Evolutionary conservation across 1,140 invertebrate species (phyloP).

Genomic region (Spodoptera litura): DNA sequence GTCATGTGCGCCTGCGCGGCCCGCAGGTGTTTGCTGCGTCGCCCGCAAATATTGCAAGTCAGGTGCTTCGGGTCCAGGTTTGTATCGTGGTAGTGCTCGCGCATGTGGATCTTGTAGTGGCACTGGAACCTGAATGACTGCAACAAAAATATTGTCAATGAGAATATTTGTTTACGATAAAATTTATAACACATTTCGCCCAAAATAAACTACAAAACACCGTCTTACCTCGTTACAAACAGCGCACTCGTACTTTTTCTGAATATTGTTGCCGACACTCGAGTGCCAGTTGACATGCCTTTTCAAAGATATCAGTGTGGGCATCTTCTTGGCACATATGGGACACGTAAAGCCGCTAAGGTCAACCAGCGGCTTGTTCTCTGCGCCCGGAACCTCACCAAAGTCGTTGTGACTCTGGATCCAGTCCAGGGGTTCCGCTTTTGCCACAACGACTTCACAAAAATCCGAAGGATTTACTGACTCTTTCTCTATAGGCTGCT

Average conservation of each 20-base stretch:
- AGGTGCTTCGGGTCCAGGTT: constrained; percentile 76
- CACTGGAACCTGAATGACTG: constrained; percentile 81
- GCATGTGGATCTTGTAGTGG: constrained; percentile 83
- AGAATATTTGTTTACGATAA: constrained; percentile 7
- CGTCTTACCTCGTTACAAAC: constrained; percentile 77
- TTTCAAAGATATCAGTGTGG: constrained; percentile 75
- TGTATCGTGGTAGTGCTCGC: constrained; percentile 77
- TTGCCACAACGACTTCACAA: constrained; percentile 85
- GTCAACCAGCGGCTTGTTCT: constrained; percentile 61
- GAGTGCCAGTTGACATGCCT: constrained; percentile 80
- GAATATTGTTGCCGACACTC: constrained; percentile 69
- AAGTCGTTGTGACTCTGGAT: constrained; percentile 81
- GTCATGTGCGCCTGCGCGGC: constrained; percentile 82
- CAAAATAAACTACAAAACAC: constrained; percentile 14
- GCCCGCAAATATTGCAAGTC: constrained; percentile 78
- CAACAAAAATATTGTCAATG: constrained; percentile 50
- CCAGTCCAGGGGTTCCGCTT: constrained; percentile 78
- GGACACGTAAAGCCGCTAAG: constrained; percentile 77
- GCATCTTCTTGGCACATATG: constrained; percentile 77
- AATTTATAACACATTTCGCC: neutral
- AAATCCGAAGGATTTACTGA: constrained; percentile 78
- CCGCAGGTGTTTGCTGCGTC: constrained; percentile 80
- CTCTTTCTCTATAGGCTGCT: constrained; percentile 53
- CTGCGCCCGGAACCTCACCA: constrained; percentile 67
- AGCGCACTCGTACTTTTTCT: constrained; percentile 74